Evolutionary conservation across 2,797 vertebrate species (phyloP), one percentile per base, ranked within the genome.

Genomic region (Oophaga sylvatica): DNA sequence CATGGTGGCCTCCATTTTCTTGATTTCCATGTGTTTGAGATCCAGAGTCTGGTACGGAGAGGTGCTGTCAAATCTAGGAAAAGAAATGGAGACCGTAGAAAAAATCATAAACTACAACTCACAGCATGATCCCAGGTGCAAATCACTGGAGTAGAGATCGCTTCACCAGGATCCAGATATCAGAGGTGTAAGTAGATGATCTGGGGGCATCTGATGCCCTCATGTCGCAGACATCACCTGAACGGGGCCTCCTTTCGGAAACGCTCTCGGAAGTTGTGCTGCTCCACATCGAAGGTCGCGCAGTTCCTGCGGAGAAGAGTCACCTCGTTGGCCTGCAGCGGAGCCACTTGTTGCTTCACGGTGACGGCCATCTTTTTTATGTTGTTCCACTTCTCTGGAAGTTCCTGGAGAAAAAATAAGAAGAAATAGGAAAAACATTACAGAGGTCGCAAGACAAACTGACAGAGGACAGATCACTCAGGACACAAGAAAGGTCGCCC

Each of bases 321-420:
- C 88, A 97, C 95, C 92, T 99, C 96, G 0, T 90, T 92, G 0
- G 96, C 97, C 93, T 99, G 98, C 91, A 98, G 93, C 0, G 97
- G 97, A 1, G 97, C 96, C 88, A 99, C 95, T 2, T 96, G 95
- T 92, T 99, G 97, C 90, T 97, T 98, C 86, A 96, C 94, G 0
- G 93, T 84, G 62, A 95, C 2, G 0, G 96, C 95, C 91, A 95
- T 92, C 93, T 98, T 99, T 90, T 97, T 98, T 22, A 96, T 67
- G 0, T 94, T 95, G 90, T 91, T 94, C 98, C 98, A 99, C 86
- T 96, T 96, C 88, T 99, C 97, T 0, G 98, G 98, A 87, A 99
- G 93, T 87, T 97, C 96, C 98, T 99, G 89, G 0, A 90, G 4
- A 75, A 8, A 5, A 53, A 70, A 82, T 17, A 15, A 19, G 29